Conservation (phyloP, 2,113 vertebrate genomes). For the Hylia prasina region DNA sequence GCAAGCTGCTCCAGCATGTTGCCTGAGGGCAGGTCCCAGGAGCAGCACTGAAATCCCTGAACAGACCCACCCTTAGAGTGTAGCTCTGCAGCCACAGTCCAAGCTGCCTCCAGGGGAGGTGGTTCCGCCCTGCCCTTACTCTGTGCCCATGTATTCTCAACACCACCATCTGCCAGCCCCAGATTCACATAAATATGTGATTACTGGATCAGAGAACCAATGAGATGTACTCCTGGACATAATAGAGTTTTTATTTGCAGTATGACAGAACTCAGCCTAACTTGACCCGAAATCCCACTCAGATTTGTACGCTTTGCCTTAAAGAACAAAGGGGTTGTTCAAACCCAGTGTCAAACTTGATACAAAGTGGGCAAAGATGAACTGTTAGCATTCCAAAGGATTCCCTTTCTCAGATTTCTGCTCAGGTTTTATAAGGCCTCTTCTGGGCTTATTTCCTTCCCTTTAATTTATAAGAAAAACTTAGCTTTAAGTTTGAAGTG, state of each 20-base stretch:
- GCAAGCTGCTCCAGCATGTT: fast-evolving
- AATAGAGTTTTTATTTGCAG: background rate
- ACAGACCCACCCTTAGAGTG: background rate
- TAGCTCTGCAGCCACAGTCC: background rate
- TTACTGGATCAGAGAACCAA: background rate
- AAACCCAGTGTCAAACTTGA: background rate
- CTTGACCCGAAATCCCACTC: background rate
- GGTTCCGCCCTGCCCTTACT: background rate
- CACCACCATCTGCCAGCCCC: background rate
- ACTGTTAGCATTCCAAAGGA: background rate
- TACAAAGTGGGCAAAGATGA: background rate
- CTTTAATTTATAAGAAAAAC: background rate
- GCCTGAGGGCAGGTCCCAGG: background rate
- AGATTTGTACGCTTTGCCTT: background rate
- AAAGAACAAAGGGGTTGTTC: background rate
- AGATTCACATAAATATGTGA: fast-evolving
- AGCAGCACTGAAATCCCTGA: background rate
- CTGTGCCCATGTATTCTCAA: background rate
- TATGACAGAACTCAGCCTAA: background rate
- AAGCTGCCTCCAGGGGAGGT: background rate
- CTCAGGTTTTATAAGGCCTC: background rate
- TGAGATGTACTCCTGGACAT: background rate
- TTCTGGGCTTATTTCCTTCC: background rate
- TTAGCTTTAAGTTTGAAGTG: background rate
- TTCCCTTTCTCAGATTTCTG: background rate